Base-by-base conservation (phyloP, 2,888 invertebrate genomes). In the Bellardia bayeri region DNA sequence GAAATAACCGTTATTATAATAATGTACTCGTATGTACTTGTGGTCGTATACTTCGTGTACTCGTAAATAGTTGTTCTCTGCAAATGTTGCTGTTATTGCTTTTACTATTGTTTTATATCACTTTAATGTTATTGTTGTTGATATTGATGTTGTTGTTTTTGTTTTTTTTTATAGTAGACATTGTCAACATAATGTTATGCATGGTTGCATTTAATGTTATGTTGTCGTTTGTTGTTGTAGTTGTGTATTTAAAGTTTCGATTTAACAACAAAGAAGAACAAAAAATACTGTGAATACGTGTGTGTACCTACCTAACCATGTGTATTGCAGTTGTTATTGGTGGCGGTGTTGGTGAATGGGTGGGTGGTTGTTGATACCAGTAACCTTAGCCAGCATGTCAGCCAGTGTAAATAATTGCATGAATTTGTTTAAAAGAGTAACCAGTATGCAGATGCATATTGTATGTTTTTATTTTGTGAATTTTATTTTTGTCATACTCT, bases 141-240 rank as follows among this genome's bases (percentile, higher is more conserved):
- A 9, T 56, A 16, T 23, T 72, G 11, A 61, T 78, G 16, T 81
- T 56, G 71, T 49, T 72, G 40, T 13, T 64, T 7, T 61, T 78
- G 30, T 42, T 58, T 68, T 37, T 6, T 85, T 61, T 74, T 42
- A 37, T 3, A 37, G 37, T 5, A 81, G 68, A 81, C 71, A 75
- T 85, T 84, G 87, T 85, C 84, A 87, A 82, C 78, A 85, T 49
- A 56, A 74, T 56, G 74, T 78, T 79, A 87, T 75, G 87, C 84
- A 78, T 85, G 82, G 82, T 49, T 87, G 84, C 66, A 85, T 78
- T 85, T 82, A 69, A 87, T 85, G 82, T 76, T 76, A 68, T 64
- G 51, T 81, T 79, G 30, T 45, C 51, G 13, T 61, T 63, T 54
- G 37, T 68, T 66, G 13, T 66, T 83, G 82, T 54, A 63, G 71